Evolutionary conservation across 2,797 vertebrate species (phyloP), one percentile per base, ranked within the genome.

Genomic region (Graptemys geographica): DNA sequence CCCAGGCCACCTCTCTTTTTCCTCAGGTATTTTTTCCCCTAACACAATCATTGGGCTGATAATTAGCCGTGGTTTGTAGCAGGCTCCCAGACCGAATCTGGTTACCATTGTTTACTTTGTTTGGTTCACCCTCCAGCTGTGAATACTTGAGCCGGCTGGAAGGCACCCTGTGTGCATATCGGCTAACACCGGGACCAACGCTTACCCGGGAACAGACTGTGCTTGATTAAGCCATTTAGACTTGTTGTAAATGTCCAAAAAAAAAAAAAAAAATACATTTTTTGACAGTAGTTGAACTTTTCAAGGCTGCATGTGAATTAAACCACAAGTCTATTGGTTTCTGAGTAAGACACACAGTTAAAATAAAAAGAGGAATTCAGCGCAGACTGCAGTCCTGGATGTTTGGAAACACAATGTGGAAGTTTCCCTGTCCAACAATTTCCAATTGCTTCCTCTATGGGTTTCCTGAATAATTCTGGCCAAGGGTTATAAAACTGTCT

Each of bases 361-460:
- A 90, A 91, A 62, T 51, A 44, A 27, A 12, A 76, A 81, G 72
- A 87, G 9, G 41, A 94, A 74, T 93, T 92, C 27, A 5, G 57
- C 1, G 0, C 81, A 74, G 13, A 4, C 5, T 85, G 3, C 0
- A 15, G 52, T 59, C 72, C n/a, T 78, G 79, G 2, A 19, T 21
- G 1, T 59, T 92, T 93, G 76, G 96, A 91, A 93, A 89, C 81
- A 84, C 80, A 96, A 92, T 79, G 94, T 55, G 89, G 93, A 96
- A 96, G 96, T 81, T 92, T 93, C 87, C 89, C 87, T 79, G 84
- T 96, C 95, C 90, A 85, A 91, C 92, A 96, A 82, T 89, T 95
- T 94, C 44, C 85, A 81, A 91, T 96, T 93, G 88, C 96, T 98
- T 98, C 96, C 96, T 96, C 23, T 97, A 87, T 87, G 96, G 69